Conservation (phyloP, 35 echinoderm and acorn worm genomes). For the Heliocidaris erythrogramma region DNA sequence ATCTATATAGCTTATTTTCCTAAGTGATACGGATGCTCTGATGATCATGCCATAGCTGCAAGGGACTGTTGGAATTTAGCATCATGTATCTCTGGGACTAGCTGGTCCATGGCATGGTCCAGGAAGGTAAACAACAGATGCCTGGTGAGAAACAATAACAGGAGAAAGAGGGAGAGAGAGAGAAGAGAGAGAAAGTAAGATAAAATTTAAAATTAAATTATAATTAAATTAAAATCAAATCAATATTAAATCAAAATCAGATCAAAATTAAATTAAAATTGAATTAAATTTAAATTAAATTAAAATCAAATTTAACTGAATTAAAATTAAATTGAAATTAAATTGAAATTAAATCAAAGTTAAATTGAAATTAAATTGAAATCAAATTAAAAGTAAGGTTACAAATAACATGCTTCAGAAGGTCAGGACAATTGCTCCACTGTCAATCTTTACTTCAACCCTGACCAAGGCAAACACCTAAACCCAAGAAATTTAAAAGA, state of each 20-base stretch:
- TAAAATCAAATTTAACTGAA: no score
- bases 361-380: background rate
- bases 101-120: constrained; percentile 43
- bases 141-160: background rate
- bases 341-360: no score
- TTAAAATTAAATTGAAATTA: background rate
- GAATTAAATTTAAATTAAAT: no score
- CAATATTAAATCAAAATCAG: no score
- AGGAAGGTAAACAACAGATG: constrained; percentile 22
- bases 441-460: no score
- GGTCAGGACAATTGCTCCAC: no score
- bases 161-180: background rate
- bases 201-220: background rate
- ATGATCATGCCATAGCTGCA: constrained; percentile 27
- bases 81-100: constrained; percentile 34
- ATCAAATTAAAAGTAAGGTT: background rate
- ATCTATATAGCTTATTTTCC: no score
- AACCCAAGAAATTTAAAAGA: background rate
- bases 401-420: no score
- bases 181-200: background rate
- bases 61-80: constrained; percentile 11
- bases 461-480: no score
- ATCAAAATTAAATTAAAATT: no score
- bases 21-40: no score
- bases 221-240: background rate